Evolutionary conservation across 1,140 invertebrate species (phyloP), one percentile per base, ranked within the genome.

Genomic region (Theocolax elegans): DNA sequence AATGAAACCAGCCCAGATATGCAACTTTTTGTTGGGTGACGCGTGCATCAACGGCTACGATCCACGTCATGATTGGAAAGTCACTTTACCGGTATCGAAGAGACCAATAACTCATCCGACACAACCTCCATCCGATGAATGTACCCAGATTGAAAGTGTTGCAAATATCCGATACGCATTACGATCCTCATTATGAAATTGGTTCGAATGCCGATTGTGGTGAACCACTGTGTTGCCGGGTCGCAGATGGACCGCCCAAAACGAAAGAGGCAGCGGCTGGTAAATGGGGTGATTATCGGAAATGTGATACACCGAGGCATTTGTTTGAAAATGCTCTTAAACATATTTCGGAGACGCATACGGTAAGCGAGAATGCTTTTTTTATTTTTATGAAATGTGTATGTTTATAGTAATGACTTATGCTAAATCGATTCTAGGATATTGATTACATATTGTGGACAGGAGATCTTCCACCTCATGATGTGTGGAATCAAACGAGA

Each of bases 361-460:
- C 91, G 27, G 93, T 94, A 83, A n/a, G n/a, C 8, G 3, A 46
- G 19, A 46, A 46, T 42, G 48, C 46, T 17, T 42, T 2, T 42
- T 3, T 42, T n/a, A n/a, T n/a, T n/a, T n/a, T n/a, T n/a, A n/a
- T n/a, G n/a, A n/a, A n/a, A n/a, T n/a, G n/a, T n/a, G n/a, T n/a
- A n/a, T n/a, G n/a, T n/a, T n/a, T n/a, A n/a, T n/a, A n/a, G n/a
- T n/a, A n/a, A n/a, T n/a, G n/a, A n/a, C n/a, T n/a, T n/a, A n/a
- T n/a, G n/a, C n/a, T n/a, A n/a, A n/a, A n/a, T n/a, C n/a, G 60
- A 69, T 68, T 82, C 67, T 76, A 96, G 94, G 94, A 96, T 80
- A 95, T 98, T 73, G 97, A 99, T 85, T 98, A 97, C 81, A 97
- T 99, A 71, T 84, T 97, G 17, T 99, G 97, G 95, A 99, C 97